Evolutionary conservation across 2,888 invertebrate genomes (phyloP), one percentile per base, ranked within the genome.

Genomic region (Tortricodes alternella): DNA sequence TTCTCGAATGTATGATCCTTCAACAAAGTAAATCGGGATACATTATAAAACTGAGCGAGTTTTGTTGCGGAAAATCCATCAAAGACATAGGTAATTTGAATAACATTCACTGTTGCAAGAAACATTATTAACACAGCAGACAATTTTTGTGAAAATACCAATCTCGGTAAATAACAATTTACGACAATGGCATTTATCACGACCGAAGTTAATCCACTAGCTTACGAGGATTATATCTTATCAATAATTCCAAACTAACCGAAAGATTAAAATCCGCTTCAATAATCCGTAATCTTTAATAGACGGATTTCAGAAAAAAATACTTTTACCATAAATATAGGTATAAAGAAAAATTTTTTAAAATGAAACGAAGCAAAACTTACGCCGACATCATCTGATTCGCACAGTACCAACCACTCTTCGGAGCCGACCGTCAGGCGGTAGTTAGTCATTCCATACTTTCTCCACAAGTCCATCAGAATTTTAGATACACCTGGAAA

Each of bases 361-460:
- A 5, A 8, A 7, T 27, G 3, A 21, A 27, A 9, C 4, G 2
- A 4, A 21, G 11, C 29, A 29, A 21, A 13, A 34, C 61, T 67
- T 61, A 73, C 75, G 62, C 62, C 70, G 4, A 74, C 64, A 32
- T 75, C 73, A 21, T 71, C 72, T 15, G 72, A 65, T 19, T 75
- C 65, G 6, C 62, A 64, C 6, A 75, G 60, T 29, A 75, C 52
- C 19, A 75, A 55, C 75, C 75, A 75, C 2, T 72, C 66, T 50
- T 74, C 71, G 8, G 62, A 62, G 2, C 73, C 74, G 8, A 74
- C 63, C 5, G 68, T 62, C 50, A 75, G 52, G 4, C 73, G 70
- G 44, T 71, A 73, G 57, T 71, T 74, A 5, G 53, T 62, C 55
- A 63, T 67, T 5, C 74, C 75, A 9, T 70, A 66, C 51, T 64